Evolutionary conservation across 2,888 invertebrate genomes (phyloP), one percentile per base, ranked within the genome.

Genomic region (Sphinx pinastri): DNA sequence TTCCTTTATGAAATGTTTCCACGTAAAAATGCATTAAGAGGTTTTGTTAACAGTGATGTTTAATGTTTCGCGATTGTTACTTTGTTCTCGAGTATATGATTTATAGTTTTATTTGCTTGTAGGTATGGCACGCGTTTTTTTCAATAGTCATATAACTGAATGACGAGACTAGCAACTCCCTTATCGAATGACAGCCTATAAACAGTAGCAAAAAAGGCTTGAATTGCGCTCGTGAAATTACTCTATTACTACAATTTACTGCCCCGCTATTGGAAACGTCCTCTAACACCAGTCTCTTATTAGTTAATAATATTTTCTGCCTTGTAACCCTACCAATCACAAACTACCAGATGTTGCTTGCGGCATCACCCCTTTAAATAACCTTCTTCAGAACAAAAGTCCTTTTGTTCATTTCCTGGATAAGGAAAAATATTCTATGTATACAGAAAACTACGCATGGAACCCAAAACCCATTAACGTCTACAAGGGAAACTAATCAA

Each of bases 41-140:
- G 14, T 58, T 58, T 38, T 58, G 58, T 13, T 58, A 14, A 58
- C 38, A 38, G 31, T 58, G 14, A 58, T 57, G 58, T 58, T 58
- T 38, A 14, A 58, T 14, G 13, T 5, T 14, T 7, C 3, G 38
- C 6, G 58, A 58, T 58, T 58, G 58, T 38, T 58, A 14, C 58
- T 58, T 58, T 31, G 58, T 58, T 58, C 16, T 19, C 13, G 58
- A 1, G 5, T 58, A 7, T 58, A 14, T 13, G 57, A 57, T 57
- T 57, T 57, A 57, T 57, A 57, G 54, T 54, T 14, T 54, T 54
- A 13, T n/a, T 54, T 51, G 51, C 13, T 54, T 8, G 10, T 49
- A 49, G 49, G 10, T 8, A 4, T 38, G 38, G 38, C 10, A 49
- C 13, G 49, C 49, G 55, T 19, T 11, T 3, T 19, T 11, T 57